Percentiles rank a stretch among this genome's conserved stretches.
phyloP scores from a whole-genome alignment of 2,797 vertebrate species.

The Triplophysa yarkandensis region DNA sequence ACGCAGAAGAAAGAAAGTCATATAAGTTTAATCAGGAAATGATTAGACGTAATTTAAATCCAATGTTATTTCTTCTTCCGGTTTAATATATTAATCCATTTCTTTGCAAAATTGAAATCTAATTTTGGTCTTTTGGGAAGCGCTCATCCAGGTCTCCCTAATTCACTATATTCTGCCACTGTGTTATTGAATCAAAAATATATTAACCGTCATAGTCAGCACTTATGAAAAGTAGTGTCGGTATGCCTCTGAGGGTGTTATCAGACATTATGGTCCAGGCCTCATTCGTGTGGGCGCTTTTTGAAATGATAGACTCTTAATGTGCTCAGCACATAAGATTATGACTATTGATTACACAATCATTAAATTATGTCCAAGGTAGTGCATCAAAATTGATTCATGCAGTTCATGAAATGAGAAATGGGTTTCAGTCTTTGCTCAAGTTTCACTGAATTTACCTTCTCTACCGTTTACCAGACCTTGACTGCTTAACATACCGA shows the following conservation, averaged over 20 bases:
- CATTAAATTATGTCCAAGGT: conserved; percentile 44
- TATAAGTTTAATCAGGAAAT: no score
- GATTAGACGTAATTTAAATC: no score
- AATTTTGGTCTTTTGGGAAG: conserved; percentile 38
- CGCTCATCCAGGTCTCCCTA: conserved; percentile 1
- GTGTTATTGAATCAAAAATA: conserved; percentile 41
- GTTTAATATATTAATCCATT: conserved; percentile 32
- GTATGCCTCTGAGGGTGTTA: background rate
- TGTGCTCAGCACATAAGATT: conserved; percentile 38
- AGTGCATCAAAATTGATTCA: conserved; percentile 43
- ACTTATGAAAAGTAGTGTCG: conserved; percentile 6
- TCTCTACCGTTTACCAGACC: conserved; percentile 1
- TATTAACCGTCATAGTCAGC: conserved; percentile 32
- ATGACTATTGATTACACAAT: conserved; percentile 45
- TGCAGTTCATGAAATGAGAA: conserved; percentile 36
- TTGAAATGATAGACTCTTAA: conserved; percentile 47
- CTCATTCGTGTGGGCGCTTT: background rate
- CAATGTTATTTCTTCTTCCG: background rate
- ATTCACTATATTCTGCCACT: conserved; percentile 24
- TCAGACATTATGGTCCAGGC: conserved; percentile 24
- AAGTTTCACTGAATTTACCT: conserved; percentile 22
- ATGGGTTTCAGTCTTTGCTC: conserved; percentile 12
- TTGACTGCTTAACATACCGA: background rate
- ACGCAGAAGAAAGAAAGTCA: no score
- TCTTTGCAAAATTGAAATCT: conserved; percentile 35